A percentile compares a stretch with the other conserved stretches of the same genome.
phyloP scores from a whole-genome alignment of 2,888 invertebrate species.

The Ophioninae sp. region DNA sequence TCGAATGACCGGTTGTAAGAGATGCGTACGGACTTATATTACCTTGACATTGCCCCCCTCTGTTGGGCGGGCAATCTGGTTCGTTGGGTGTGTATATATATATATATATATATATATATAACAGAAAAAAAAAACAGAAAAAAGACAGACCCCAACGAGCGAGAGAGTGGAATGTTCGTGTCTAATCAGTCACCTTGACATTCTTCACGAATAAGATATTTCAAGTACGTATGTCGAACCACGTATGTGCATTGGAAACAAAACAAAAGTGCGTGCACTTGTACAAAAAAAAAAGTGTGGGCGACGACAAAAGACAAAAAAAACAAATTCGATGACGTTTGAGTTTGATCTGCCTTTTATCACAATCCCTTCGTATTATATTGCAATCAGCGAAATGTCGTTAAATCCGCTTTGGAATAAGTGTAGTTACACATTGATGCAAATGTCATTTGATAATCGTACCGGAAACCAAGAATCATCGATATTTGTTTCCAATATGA shows the following conservation, averaged over 20 bases:
- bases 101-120: too few relatives aligned
- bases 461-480: neutral
- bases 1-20: conserved; percentile 76
- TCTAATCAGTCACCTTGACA: conserved; percentile 12
- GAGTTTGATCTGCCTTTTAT: neutral
- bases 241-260: neutral
- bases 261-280: neutral
- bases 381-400: neutral
- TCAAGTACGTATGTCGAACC: neutral
- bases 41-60: conserved; percentile 80
- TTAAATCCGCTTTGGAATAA: neutral
- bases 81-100: conserved; percentile 12
- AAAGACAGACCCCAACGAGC: conserved; percentile 1
- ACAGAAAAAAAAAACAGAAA: conserved; percentile 3
- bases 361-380: neutral
- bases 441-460: neutral
- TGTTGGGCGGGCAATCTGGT: conserved; percentile 27
- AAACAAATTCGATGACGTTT: neutral
- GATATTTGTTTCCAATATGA: neutral
- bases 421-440: neutral
- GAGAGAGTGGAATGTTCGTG: conserved; percentile 15
- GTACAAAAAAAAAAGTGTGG: neutral
- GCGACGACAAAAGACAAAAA: too few relatives aligned
- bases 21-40: conserved; percentile 77
- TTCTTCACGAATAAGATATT: conserved; percentile 8